Evolutionary conservation across 2,888 invertebrate genomes (phyloP).

Genomic region (Bruchidius siliquastri): DNA sequence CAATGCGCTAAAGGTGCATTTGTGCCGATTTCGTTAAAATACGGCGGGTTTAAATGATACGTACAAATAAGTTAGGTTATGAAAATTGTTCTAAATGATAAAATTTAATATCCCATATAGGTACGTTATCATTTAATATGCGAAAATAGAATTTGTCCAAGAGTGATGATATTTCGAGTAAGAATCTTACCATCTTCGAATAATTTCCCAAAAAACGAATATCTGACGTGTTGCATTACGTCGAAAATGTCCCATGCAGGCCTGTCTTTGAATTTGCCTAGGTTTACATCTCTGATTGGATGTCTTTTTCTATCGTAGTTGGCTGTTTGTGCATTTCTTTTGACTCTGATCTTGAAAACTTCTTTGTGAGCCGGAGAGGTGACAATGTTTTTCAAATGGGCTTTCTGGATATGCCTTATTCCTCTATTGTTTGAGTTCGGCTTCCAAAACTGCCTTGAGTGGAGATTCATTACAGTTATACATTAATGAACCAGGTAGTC

Average conservation of each 20-base stretch:
- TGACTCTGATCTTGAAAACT: constrained; percentile 32
- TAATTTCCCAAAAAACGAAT: constrained; percentile 32
- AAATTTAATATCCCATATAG: too few relatives aligned
- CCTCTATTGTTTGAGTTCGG: constrained; percentile 8
- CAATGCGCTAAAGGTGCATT: too few relatives aligned
- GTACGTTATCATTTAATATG: too few relatives aligned
- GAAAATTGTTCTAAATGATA: too few relatives aligned
- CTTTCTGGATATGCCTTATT: neutral
- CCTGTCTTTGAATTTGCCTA: constrained; percentile 7
- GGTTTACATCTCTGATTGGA: constrained; percentile 11
- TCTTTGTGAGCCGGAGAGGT: constrained; percentile 32
- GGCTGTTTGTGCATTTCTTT: constrained; percentile 11
- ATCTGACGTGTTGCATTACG: constrained; percentile 28
- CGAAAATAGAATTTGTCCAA: too few relatives aligned
- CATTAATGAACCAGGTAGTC: too few relatives aligned
- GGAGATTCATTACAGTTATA: too few relatives aligned
- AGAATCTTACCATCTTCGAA: constrained; percentile 24
- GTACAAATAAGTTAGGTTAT: too few relatives aligned
- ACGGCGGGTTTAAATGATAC: too few relatives aligned
- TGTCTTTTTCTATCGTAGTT: neutral
- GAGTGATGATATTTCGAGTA: too few relatives aligned
- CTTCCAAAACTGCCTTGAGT: neutral
- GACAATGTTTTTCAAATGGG: constrained; percentile 19
- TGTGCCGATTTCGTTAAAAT: too few relatives aligned
- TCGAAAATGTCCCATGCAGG: constrained; percentile 29